Percentiles rank a stretch among this genome's conserved stretches.
These are phyloP conservation scores for Cyanoderma ruficeps DNA, from an alignment of 2,113 vertebrate species.

Conservation along the genomic window DNA sequence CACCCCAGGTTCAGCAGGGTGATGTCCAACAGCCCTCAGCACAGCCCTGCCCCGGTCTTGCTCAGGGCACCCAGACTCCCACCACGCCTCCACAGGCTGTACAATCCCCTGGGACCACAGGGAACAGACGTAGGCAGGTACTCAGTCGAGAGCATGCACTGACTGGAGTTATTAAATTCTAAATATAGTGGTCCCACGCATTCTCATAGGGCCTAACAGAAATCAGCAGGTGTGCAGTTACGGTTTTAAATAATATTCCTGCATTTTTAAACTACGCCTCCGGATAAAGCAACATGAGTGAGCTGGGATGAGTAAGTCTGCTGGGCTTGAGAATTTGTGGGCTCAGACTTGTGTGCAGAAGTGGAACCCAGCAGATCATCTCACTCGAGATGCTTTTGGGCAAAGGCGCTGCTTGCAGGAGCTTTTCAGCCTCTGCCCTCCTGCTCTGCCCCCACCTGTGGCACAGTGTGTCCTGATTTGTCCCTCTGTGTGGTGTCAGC, in stretches of 20 bases:
- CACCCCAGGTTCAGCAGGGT: neutral
- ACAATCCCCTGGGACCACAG: neutral
- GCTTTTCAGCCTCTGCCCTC: neutral
- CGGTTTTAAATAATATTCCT: neutral
- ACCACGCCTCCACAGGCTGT: rapidly evolving
- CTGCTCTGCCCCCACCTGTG: neutral
- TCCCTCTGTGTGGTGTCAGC: neutral
- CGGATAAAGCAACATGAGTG: neutral
- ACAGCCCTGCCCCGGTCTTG: neutral
- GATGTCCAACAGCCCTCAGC: neutral
- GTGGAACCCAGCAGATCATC: neutral
- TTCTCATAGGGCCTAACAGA: neutral
- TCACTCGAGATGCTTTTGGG: neutral
- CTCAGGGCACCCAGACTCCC: neutral
- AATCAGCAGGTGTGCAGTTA: neutral
- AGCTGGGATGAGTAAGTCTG: neutral
- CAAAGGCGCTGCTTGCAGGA: neutral
- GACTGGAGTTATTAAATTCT: neutral
- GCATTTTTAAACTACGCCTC: neutral
- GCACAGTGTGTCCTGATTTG: neutral
- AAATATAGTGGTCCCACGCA: neutral
- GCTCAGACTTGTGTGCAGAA: neutral
- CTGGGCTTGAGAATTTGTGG: neutral
- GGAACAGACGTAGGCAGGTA: neutral
- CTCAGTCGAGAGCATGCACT: neutral